Conservation (phyloP, 2,797 vertebrate genomes). For the Anguilla anguilla region DNA sequence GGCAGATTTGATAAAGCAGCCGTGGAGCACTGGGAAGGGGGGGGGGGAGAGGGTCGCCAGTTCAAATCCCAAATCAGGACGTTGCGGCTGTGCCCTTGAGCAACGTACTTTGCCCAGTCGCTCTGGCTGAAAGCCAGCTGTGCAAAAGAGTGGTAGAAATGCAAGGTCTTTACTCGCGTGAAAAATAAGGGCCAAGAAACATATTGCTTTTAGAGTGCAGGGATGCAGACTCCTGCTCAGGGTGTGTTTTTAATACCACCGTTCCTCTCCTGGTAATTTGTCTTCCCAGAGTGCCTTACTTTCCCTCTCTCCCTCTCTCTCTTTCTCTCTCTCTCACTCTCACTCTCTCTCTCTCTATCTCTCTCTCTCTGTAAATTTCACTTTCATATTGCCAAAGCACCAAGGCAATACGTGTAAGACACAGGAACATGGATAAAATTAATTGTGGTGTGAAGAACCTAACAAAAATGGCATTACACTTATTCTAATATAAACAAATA, state of each 20-base stretch:
- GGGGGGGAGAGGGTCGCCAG: not conserved
- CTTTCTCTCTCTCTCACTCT: not conserved
- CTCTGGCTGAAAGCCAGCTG: not conserved
- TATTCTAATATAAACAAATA: no score
- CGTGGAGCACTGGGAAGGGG: not conserved
- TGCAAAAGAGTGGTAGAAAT: not conserved
- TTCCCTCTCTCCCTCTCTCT: conserved; percentile 26
- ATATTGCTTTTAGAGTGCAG: conserved; percentile 22
- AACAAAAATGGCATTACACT: no score
- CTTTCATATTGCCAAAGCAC: not conserved
- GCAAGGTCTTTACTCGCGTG: conserved; percentile 17
- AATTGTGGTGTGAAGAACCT: no score
- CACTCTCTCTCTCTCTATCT: no score
- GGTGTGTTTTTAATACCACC: conserved; percentile 22
- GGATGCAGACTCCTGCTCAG: not conserved
- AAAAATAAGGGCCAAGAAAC: conserved; percentile 19
- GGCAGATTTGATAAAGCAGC: conserved; percentile 16
- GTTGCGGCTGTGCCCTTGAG: conserved; percentile 17
- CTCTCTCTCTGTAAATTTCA: not conserved
- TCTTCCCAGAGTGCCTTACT: conserved; percentile 31
- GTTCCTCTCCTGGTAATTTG: conserved; percentile 10
- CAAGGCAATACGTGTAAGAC: no score
- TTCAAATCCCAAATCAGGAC: conserved; percentile 24
- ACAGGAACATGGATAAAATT: no score
- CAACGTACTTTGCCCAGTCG: conserved; percentile 8